Evolutionary conservation across 2,797 vertebrate species (phyloP).

Genomic region (Morus bassanus): DNA sequence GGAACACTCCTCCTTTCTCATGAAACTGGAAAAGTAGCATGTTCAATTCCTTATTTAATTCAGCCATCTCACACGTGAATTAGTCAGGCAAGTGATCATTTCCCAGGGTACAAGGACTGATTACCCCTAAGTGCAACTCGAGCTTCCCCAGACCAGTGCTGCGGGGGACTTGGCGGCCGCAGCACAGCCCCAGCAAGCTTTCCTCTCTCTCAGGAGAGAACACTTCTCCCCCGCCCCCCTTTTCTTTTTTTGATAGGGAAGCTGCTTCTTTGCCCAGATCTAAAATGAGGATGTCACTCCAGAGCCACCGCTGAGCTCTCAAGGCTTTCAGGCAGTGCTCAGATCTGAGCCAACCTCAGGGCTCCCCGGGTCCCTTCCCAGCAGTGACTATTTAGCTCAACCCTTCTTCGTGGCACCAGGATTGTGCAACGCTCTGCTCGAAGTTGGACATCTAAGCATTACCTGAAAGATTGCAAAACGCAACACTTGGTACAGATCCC

Average conservation of each 20-base stretch:
- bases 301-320: fast-evolving
- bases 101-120: neutral
- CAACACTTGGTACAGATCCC: neutral
- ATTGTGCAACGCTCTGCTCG: neutral
- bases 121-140: fast-evolving
- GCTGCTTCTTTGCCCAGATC: neutral
- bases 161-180: fast-evolving
- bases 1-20: neutral
- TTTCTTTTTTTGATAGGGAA: neutral
- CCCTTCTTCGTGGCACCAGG: neutral
- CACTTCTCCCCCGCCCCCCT: fast-evolving
- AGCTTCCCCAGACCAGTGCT: neutral
- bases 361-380: neutral
- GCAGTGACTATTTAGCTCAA: neutral
- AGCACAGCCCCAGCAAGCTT: neutral
- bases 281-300: neutral
- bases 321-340: neutral
- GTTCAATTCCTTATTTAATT: constrained; percentile 10
- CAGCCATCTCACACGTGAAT: neutral
- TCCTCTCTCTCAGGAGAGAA: neutral
- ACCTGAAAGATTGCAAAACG: neutral
- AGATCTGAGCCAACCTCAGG: neutral
- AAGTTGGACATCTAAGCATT: neutral
- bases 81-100: neutral
- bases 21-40: neutral